Evolutionary conservation across 1,140 invertebrate species (phyloP), one percentile per base, ranked within the genome.

Genomic region (Ganaspis sp.): DNA sequence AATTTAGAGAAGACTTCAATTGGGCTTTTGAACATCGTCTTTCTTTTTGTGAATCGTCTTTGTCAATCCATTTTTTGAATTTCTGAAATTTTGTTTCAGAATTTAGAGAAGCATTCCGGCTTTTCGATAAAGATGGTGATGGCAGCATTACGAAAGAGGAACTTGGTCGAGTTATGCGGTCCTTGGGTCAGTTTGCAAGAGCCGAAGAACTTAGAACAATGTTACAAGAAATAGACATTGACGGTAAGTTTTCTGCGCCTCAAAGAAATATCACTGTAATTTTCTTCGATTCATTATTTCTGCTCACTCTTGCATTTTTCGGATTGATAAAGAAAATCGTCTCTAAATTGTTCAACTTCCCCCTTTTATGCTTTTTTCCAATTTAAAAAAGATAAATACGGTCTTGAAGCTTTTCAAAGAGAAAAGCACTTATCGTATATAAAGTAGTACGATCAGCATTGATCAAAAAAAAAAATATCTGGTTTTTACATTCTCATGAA

Each of bases 121-220:
- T 97, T 6, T 97, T 97, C 86, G 96, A 97, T 89, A 97, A 97
- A 90, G 96, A 97, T 84, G 96, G 96, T 1, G 96, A 97, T 83
- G 96, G 96, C 0, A 96, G 94, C 77, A 97, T 97, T 69, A 97
- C 96, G 1, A 96, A 96, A 87, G 95, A 97, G 81, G 96, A 97
- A 86, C 91, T 97, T 69, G 96, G 96, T 0, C 92, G 95, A 11
- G 96, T 97, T 4, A 97, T 97, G 96, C 92, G 96, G 38, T 96
- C 95, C 70, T 87, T 97, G 34, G 96, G 96, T 1, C 96, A 97
- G 87, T 97, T 96, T 88, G 96, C 96, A 0, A 92, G 95, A 64
- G 95, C 95, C 11, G 95, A 96, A 87, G 96, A 97, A 87, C 88
- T 97, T 71, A 94, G 95, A 77, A 94, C 96, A 80, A 97, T 98